Percentiles rank a stretch among this genome's conserved stretches.
Evolutionary conservation across 2,797 vertebrate species (phyloP).

Genomic region (Propithecus deckenii): DNA sequence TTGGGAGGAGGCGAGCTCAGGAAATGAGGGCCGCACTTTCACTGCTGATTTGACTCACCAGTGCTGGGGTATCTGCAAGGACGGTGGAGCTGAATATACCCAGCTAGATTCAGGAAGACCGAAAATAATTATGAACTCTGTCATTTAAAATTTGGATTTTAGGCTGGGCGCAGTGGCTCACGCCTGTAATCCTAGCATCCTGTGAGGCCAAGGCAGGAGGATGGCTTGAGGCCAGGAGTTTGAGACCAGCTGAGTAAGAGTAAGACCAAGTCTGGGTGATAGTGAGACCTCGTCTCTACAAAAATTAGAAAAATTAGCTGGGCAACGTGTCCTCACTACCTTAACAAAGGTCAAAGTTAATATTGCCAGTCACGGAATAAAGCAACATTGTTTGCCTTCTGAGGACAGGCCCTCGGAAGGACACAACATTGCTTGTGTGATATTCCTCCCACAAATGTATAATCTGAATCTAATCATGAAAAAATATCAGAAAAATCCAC

Average conservation of each 20-base stretch:
- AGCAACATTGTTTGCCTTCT: not conserved
- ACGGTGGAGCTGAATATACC: not conserved
- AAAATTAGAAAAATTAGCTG: not conserved
- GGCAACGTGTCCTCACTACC: not conserved
- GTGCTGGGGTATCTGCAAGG: not conserved
- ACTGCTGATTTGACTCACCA: not conserved
- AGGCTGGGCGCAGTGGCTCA: not conserved
- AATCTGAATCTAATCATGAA: not conserved
- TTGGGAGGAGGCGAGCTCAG: not conserved
- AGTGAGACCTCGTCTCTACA: not conserved
- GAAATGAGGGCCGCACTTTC: not conserved
- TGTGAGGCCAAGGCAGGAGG: not conserved
- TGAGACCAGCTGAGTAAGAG: not conserved
- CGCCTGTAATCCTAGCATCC: not conserved
- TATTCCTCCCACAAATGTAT: not conserved
- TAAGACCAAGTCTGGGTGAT: not conserved
- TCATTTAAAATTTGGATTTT: not conserved
- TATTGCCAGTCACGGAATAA: not conserved
- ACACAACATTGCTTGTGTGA: not conserved
- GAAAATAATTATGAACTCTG: conserved; percentile 5
- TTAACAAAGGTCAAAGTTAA: not conserved
- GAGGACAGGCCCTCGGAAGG: not conserved
- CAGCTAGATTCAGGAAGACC: not conserved
- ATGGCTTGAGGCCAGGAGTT: not conserved
- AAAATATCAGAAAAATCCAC: not conserved